phyloP scores from a whole-genome alignment of 2,113 vertebrate genomes.

The Hippocampus zosterae region DNA sequence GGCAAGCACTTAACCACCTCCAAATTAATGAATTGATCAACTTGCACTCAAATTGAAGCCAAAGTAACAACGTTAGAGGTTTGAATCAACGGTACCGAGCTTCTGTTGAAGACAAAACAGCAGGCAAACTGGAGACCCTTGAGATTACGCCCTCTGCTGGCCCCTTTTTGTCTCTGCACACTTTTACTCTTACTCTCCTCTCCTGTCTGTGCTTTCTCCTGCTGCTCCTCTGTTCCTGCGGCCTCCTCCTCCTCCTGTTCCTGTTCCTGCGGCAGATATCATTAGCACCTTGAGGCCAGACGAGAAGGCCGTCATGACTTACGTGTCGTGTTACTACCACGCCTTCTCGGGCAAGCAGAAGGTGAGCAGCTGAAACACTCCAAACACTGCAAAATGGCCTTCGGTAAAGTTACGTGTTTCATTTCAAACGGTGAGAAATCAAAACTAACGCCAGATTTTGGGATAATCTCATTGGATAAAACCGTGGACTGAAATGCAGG shows the following conservation, averaged over 20 bases:
- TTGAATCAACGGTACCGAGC: neutral
- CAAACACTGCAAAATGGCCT: neutral
- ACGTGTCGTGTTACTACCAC: constrained; percentile 99
- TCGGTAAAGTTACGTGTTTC: neutral
- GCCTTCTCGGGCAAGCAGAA: constrained; percentile 98
- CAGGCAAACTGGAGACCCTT: constrained; percentile 44
- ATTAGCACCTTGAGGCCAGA: constrained; percentile 98
- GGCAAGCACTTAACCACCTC: too few relatives aligned
- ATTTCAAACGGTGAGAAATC: neutral
- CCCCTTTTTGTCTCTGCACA: constrained; percentile 65
- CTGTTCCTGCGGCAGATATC: constrained; percentile 89
- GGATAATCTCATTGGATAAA: too few relatives aligned
- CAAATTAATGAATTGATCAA: too few relatives aligned
- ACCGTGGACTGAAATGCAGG: too few relatives aligned
- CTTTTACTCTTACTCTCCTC: constrained; percentile 70
- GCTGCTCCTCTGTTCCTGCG: constrained; percentile 67
- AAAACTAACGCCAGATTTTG: too few relatives aligned
- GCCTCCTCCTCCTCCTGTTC: constrained; percentile 37
- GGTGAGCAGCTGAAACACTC: constrained; percentile 77
- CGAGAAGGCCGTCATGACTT: constrained; percentile 98
- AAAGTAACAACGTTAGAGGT: too few relatives aligned
- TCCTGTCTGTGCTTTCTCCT: constrained; percentile 36
- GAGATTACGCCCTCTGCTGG: constrained; percentile 58
- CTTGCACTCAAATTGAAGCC: too few relatives aligned
- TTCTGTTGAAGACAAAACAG: neutral